Base-by-base conservation (phyloP, 2,888 invertebrate species). In the Morpho achilles region DNA sequence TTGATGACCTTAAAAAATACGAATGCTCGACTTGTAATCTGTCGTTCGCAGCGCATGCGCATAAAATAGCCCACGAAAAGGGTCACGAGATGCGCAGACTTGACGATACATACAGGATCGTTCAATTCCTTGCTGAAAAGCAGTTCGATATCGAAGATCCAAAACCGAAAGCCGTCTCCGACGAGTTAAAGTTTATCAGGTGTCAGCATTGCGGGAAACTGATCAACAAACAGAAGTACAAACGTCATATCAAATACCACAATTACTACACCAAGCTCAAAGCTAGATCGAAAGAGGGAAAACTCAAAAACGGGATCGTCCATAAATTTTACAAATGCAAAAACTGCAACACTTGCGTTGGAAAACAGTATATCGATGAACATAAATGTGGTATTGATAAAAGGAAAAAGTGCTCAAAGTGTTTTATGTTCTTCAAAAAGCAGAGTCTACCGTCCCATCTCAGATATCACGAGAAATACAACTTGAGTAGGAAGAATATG, bases 71-170 rank as follows among this genome's bases (percentile, higher is more conserved):
- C 0, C 80, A 80, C n/a, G 41, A 58, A 0, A 9, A 16, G 0
- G 53, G 60, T 0, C 80, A 80, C 42, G 46, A 23, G 9, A 58
- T 7, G 45, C 10, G 23, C 47, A n/a, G 40, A 23, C 3, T 57
- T 48, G 62, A 44, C 53, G 8, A 66, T 48, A 46, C 60, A 1
- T 60, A 69, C 2, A 62, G 63, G 8, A 63, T 74, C 1, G 56
- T 75, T 1, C 54, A 55, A 0, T 77, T 77, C 22, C 73, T 70
- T 16, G 47, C 62, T 4, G 10, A 53, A 0, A 60, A 56, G 0
- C 68, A 71, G 23, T 56, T 42, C 0, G 53, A 56, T 0, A 54
- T 61, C 22, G 68, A 6, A 53, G 62, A 44, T 5, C 32, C 8
- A 49, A 42, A 50, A 10, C 5, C 58, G 1, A 54, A 62, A 23